Evolutionary conservation across 2,888 invertebrate genomes (phyloP).

Genomic region (Pharmacophagus antenor): DNA sequence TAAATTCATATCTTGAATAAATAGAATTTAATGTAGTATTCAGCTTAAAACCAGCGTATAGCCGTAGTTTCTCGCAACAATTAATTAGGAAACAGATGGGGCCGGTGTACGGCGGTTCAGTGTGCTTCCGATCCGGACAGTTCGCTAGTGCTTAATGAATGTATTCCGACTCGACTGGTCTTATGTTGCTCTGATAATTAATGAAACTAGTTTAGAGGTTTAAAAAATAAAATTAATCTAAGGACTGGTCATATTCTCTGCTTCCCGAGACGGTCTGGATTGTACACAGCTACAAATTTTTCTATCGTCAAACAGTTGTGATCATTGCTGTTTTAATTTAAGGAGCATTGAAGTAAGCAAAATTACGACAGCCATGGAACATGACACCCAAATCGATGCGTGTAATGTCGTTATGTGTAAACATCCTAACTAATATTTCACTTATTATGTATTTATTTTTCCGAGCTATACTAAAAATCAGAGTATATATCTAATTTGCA

Average conservation of each 20-base stretch:
- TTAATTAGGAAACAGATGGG: constrained; percentile 28
- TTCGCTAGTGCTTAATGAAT: constrained; percentile 18
- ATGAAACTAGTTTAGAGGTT: constrained; percentile 18
- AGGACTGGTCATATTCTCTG: not conserved
- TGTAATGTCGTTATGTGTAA: no score
- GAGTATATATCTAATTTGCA: no score
- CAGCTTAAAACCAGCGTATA: not conserved
- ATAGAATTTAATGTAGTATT: not conserved
- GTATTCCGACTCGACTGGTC: constrained; percentile 22
- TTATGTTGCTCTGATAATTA: constrained; percentile 18
- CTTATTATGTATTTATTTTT: no score
- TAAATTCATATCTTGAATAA: not conserved
- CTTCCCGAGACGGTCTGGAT: no score
- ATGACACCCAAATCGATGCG: no score
- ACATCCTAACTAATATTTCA: no score
- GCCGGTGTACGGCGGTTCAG: constrained; percentile 18
- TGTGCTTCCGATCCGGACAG: constrained; percentile 23
- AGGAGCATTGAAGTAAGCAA: no score
- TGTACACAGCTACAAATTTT: no score
- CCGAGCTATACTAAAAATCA: no score
- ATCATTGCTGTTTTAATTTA: no score
- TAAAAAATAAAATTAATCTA: constrained; percentile 3
- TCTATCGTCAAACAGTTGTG: no score
- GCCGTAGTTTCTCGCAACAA: constrained; percentile 20
- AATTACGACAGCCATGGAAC: no score